phyloP scores from a whole-genome alignment of 1,140 invertebrate species.

The Pseudomyrmex dendroicus region DNA sequence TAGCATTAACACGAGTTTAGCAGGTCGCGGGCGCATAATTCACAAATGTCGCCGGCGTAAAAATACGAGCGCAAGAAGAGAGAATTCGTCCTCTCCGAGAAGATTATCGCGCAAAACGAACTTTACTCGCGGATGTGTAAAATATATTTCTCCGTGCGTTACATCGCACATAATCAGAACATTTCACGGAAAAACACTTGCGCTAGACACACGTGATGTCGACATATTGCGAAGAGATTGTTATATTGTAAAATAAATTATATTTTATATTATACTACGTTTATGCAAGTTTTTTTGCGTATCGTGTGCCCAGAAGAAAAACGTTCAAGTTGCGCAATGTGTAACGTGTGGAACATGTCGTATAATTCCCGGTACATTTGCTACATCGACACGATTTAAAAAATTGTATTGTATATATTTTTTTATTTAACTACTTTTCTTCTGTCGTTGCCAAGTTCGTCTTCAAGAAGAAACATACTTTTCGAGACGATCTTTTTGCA shows the following conservation, averaged over 20 bases:
- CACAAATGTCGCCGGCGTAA: slow-evolving; percentile 2
- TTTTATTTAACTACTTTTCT: too few relatives aligned
- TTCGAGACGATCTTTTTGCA: background rate
- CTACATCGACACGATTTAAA: too few relatives aligned
- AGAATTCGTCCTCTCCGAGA: background rate
- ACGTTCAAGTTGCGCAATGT: too few relatives aligned
- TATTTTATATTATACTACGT: background rate
- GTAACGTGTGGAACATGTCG: background rate
- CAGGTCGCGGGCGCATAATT: slow-evolving; percentile 8
- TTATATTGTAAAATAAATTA: background rate
- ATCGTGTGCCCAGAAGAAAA: too few relatives aligned
- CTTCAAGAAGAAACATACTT: too few relatives aligned
- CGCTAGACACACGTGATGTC: too few relatives aligned
- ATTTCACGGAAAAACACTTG: background rate
- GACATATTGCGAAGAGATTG: background rate
- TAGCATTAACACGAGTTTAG: slow-evolving; percentile 36
- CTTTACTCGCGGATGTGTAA: background rate
- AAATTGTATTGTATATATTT: too few relatives aligned
- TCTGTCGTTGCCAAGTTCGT: background rate
- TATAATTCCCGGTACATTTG: background rate
- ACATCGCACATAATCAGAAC: background rate
- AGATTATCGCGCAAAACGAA: slow-evolving; percentile 16
- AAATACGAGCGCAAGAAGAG: background rate
- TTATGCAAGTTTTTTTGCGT: too few relatives aligned
- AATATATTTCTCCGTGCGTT: slow-evolving; percentile 8